Percentiles rank a stretch among this genome's conserved stretches.
Conservation (phyloP, 2,888 invertebrate genomes). For the Rhogogaster chlorosoma region DNA sequence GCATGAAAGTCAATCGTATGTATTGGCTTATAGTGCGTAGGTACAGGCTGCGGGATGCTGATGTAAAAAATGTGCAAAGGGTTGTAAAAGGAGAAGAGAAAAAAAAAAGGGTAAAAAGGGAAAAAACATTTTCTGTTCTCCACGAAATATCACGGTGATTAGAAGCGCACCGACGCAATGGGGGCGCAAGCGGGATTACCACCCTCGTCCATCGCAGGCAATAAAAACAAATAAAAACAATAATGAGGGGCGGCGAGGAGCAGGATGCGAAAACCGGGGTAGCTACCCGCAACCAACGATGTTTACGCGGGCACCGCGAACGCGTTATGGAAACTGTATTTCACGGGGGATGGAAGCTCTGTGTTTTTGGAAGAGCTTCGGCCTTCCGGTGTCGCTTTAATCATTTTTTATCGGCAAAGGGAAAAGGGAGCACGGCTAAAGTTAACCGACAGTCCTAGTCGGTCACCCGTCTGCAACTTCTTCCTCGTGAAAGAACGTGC, state of each 20-base stretch:
- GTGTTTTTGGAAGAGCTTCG: constrained; percentile 17
- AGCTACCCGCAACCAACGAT: constrained; percentile 12
- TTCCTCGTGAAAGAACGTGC: background rate
- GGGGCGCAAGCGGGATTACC: constrained; percentile 26
- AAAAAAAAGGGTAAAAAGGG: background rate
- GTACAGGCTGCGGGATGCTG: background rate
- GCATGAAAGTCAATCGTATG: constrained; percentile 3
- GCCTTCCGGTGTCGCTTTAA: constrained; percentile 33
- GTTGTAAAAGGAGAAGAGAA: background rate
- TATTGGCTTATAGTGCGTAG: background rate
- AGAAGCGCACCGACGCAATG: constrained; percentile 36
- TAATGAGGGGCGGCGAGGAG: constrained; percentile 25
- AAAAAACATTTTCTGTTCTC: background rate
- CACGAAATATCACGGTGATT: constrained; percentile 43
- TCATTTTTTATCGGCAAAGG: constrained; percentile 42
- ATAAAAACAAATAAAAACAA: constrained; percentile 50
- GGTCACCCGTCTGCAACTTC: background rate
- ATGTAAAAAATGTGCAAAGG: background rate
- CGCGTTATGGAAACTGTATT: constrained; percentile 46
- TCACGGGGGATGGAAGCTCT: constrained; percentile 34
- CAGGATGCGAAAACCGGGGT: constrained; percentile 18
- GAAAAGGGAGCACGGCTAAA: background rate
- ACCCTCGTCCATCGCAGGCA: constrained; percentile 28
- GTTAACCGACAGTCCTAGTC: background rate
- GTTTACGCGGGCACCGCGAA: constrained; percentile 34